Conservation (phyloP, 1,140 invertebrate genomes). For the Sogatella furcifera region DNA sequence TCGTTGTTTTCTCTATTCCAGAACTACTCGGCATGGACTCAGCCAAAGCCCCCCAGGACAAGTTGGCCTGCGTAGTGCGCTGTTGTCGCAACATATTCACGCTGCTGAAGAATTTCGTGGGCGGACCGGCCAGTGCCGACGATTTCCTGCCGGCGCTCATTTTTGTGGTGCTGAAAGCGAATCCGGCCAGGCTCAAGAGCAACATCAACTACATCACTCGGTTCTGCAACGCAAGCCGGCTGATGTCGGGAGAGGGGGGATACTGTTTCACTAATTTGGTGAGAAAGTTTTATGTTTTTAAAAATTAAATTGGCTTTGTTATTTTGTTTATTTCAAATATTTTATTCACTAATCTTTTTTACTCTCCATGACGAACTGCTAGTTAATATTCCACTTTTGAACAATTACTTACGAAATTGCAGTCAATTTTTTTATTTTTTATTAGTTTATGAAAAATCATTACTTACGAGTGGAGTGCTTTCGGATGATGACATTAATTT, state of each 20-base stretch:
- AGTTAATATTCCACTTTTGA: too few relatives aligned
- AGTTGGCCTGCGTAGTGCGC: constrained; percentile 79
- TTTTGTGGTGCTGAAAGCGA: constrained; percentile 93
- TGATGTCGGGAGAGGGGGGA: constrained; percentile 94
- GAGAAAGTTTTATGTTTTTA: constrained; percentile 31
- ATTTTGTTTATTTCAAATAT: too few relatives aligned
- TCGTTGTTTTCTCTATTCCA: constrained; percentile 25
- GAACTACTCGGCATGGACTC: constrained; percentile 91
- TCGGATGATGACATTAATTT: too few relatives aligned
- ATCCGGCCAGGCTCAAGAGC: constrained; percentile 92
- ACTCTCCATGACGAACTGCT: too few relatives aligned
- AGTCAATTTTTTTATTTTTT: too few relatives aligned
- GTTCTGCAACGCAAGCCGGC: constrained; percentile 82
- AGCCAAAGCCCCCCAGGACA: constrained; percentile 82
- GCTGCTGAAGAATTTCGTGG: constrained; percentile 64
- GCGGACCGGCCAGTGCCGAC: constrained; percentile 84
- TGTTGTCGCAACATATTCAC: constrained; percentile 89
- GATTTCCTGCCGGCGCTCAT: constrained; percentile 96
- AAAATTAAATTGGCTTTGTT: too few relatives aligned
- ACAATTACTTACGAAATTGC: too few relatives aligned
- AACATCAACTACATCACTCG: constrained; percentile 95
- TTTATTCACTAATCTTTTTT: too few relatives aligned
- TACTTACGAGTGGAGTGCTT: too few relatives aligned
- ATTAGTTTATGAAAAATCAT: too few relatives aligned
- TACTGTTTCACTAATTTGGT: constrained; percentile 99